Conservation (phyloP, 2,797 vertebrate genomes). For the Enteromius paludinosus region DNA sequence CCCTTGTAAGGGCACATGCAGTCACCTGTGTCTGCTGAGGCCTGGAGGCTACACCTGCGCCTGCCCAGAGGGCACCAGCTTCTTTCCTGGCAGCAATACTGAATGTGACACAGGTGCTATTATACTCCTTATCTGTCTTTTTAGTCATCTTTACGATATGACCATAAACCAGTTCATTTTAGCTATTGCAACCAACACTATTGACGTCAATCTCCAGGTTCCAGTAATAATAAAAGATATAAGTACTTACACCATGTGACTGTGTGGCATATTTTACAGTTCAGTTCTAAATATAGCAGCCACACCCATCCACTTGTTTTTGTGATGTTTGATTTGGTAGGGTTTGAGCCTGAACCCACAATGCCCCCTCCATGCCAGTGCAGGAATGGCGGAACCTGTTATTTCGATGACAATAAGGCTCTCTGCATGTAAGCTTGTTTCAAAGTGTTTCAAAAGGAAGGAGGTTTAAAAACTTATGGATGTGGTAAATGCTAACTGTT, state of each 20-base stretch:
- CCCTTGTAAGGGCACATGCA: conserved; percentile 93
- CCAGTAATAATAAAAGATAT: background rate
- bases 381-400: conserved; percentile 95
- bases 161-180: conserved; percentile 10
- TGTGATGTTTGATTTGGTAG: conserved; percentile 57
- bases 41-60: conserved; percentile 92
- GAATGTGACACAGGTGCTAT: conserved; percentile 91
- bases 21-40: conserved; percentile 93
- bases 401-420: conserved; percentile 85
- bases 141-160: conserved; percentile 10
- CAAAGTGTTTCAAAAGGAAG: background rate
- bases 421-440: conserved; percentile 73
- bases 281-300: background rate
- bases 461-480: background rate
- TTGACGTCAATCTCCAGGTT: background rate
- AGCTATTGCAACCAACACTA: background rate
- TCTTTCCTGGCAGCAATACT: conserved; percentile 78
- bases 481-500: conserved; percentile 3
- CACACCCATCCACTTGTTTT: conserved; percentile 58
- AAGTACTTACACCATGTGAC: background rate
- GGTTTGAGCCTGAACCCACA: conserved; percentile 84
- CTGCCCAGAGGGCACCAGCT: conserved; percentile 90
- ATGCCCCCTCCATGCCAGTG: conserved; percentile 97
- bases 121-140: conserved; percentile 19
- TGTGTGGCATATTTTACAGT: background rate